Evolutionary conservation across 2,797 vertebrate genomes (phyloP).

Genomic region (Pagetopsis macropterus): DNA sequence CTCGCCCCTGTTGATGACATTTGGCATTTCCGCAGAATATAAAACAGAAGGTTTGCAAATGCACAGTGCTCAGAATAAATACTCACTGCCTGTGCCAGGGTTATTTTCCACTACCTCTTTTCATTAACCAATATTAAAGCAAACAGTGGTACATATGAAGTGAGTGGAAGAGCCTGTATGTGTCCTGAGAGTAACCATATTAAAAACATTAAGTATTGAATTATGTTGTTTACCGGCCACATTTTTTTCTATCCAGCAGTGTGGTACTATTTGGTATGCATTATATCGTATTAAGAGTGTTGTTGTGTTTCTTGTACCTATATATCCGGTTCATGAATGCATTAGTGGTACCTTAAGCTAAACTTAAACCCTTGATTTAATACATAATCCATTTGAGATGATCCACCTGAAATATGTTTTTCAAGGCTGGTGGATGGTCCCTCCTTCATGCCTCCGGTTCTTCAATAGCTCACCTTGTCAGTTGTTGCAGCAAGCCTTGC

Average conservation of each 20-base stretch:
- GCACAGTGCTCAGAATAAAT: conserved; percentile 53
- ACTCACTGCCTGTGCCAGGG: conserved; percentile 34
- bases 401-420: conserved; percentile 31
- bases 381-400: conserved; percentile 42
- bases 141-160: conserved; percentile 31
- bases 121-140: conserved; percentile 45
- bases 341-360: neutral
- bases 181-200: conserved; percentile 26
- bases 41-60: conserved; percentile 52
- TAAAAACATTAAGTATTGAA: conserved; percentile 14
- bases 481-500: neutral
- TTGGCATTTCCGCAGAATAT: conserved; percentile 50
- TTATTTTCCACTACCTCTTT: conserved; percentile 40
- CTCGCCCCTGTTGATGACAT: conserved; percentile 38
- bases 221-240: neutral
- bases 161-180: neutral
- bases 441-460: conserved; percentile 9
- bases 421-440: conserved; percentile 16
- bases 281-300: neutral
- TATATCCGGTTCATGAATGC: conserved; percentile 16
- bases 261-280: neutral
- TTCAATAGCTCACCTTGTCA: neutral
- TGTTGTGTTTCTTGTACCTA: neutral
- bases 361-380: conserved; percentile 20
- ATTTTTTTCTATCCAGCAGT: neutral